Conservation (phyloP, 2,113 vertebrate genomes). For the Tachysurus vachellii region DNA sequence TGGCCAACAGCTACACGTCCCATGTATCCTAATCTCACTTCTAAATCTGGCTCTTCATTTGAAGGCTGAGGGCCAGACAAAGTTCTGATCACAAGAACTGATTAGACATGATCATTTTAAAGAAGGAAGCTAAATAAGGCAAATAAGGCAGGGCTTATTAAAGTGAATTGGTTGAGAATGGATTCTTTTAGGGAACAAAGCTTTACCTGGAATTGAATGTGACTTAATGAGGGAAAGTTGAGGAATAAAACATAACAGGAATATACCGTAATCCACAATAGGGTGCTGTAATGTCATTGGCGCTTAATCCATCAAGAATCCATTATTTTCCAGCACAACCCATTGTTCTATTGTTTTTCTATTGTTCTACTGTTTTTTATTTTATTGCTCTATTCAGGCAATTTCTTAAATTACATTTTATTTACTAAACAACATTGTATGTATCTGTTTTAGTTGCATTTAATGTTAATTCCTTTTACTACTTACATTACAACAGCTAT, state of each 20-base stretch:
- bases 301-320: background rate
- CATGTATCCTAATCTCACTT: slow-evolving; percentile 35
- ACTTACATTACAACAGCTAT: background rate
- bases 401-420: background rate
- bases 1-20: slow-evolving; percentile 20
- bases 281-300: background rate
- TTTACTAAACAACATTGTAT: background rate
- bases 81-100: slow-evolving; percentile 28
- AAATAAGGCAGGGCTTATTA: background rate
- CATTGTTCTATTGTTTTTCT: background rate
- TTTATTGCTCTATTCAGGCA: no score
- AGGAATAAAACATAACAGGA: background rate
- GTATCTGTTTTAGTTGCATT: background rate
- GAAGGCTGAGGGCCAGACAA: background rate
- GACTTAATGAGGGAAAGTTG: background rate
- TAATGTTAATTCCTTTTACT: background rate
- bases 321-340: background rate
- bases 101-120: slow-evolving; percentile 2
- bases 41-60: slow-evolving; percentile 17
- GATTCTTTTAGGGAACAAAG: background rate
- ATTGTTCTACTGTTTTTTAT: background rate
- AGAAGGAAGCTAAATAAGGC: background rate
- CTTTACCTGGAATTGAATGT: background rate
- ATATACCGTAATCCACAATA: background rate
- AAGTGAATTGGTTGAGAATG: background rate